These are phyloP conservation scores for Mylabris sibirica DNA, from an alignment of 2,888 invertebrate species.

Conservation along the genomic window DNA sequence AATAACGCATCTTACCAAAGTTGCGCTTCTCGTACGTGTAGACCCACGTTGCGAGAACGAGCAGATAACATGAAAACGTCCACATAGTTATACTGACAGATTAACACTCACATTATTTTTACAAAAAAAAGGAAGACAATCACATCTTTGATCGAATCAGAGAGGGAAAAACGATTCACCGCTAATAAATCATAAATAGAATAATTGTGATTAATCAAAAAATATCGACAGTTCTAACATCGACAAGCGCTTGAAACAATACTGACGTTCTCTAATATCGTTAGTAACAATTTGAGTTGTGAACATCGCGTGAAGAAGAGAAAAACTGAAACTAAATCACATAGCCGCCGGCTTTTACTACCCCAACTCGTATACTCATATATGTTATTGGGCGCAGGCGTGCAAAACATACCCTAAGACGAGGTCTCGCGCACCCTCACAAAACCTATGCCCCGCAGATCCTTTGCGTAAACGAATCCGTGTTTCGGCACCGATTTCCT, in stretches of 20 bases:
- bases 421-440: slow-evolving; percentile 53
- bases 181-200: slow-evolving; percentile 13
- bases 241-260: slow-evolving; percentile 45
- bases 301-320: slow-evolving; percentile 54
- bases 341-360: slow-evolving; percentile 58
- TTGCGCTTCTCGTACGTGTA: slow-evolving; percentile 48
- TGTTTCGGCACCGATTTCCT: slow-evolving; percentile 44
- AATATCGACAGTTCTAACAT: slow-evolving; percentile 36
- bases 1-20: slow-evolving; percentile 48
- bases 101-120: slow-evolving; percentile 42
- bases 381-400: slow-evolving; percentile 51
- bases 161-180: slow-evolving; percentile 16
- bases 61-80: slow-evolving; percentile 38
- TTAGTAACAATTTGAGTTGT: slow-evolving; percentile 43
- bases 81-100: slow-evolving; percentile 42
- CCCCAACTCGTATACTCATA: slow-evolving; percentile 56
- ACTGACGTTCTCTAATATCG: slow-evolving; percentile 46
- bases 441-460: slow-evolving; percentile 42
- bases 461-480: slow-evolving; percentile 46
- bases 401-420: slow-evolving; percentile 53
- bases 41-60: slow-evolving; percentile 39
- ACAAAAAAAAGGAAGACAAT: slow-evolving; percentile 32
- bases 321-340: slow-evolving; percentile 61
- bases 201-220: slow-evolving; percentile 23
- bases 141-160: slow-evolving; percentile 24